These are phyloP conservation scores for Tiliqua scincoides DNA, from an alignment of 2,113 vertebrate species.

Conservation along the genomic window DNA sequence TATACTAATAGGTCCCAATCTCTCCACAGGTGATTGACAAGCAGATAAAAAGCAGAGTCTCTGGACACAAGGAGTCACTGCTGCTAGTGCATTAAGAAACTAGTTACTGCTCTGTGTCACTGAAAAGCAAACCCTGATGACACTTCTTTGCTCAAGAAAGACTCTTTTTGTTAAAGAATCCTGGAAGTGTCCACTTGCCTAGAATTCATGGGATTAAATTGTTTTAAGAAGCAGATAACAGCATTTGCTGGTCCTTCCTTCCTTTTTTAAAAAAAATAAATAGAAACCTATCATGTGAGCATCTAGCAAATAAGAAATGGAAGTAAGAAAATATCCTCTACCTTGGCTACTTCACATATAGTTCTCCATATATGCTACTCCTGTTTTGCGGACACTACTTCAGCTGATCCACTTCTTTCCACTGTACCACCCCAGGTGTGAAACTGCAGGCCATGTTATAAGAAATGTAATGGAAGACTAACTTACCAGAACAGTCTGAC, in stretches of 20 bases:
- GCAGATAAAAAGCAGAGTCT: slow-evolving; percentile 23
- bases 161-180: not conserved
- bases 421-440: not conserved
- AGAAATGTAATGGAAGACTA: not conserved
- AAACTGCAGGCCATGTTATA: not conserved
- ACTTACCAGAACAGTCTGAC: not conserved
- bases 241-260: not conserved
- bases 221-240: not conserved
- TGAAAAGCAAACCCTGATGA: not conserved
- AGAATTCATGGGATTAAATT: not conserved
- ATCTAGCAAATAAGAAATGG: not conserved
- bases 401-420: not conserved
- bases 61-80: not conserved
- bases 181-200: not conserved
- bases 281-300: not conserved
- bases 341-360: not conserved
- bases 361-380: not conserved
- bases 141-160: slow-evolving; percentile 10
- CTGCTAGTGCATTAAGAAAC: not conserved
- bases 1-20: not conserved
- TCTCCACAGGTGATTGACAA: slow-evolving; percentile 10
- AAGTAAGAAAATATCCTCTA: not conserved
- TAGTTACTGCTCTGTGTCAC: slow-evolving; percentile 23
- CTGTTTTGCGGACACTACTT: not conserved
- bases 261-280: slow-evolving; percentile 18